phyloP scores from a whole-genome alignment of 2,113 vertebrate genomes.

The Origma solitaria region DNA sequence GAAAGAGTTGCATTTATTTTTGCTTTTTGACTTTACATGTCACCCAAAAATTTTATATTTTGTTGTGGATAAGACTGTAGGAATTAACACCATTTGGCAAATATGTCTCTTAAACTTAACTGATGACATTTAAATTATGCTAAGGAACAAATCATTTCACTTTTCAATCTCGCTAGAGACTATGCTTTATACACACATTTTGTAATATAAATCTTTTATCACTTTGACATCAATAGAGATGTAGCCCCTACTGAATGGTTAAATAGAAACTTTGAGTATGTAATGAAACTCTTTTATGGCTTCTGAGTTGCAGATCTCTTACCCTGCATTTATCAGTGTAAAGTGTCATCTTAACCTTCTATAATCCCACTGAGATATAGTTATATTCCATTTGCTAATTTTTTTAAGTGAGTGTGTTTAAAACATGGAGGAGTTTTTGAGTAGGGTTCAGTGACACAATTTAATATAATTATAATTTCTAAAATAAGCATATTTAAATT shows the following conservation, averaged over 20 bases:
- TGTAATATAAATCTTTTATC: conserved; percentile 61
- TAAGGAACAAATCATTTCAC: conserved; percentile 10
- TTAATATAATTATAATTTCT: background rate
- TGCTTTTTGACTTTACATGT: background rate
- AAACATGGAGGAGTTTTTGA: background rate
- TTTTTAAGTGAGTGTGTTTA: background rate
- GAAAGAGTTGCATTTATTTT: background rate
- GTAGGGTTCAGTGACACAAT: background rate
- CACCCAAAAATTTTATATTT: background rate
- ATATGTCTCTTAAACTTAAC: conserved; percentile 5
- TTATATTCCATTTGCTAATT: background rate
- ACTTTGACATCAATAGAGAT: conserved; percentile 9
- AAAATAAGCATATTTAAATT: background rate
- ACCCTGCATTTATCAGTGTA: background rate
- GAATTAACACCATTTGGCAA: background rate
- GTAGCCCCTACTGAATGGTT: conserved; percentile 1
- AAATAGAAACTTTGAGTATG: background rate
- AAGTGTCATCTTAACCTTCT: background rate
- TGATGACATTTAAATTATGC: conserved; percentile 38
- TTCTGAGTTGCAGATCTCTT: background rate
- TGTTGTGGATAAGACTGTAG: background rate
- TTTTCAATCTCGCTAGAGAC: conserved; percentile 16
- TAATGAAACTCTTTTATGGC: conserved; percentile 20
- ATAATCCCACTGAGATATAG: background rate
- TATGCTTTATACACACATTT: conserved; percentile 35